Evolutionary conservation across 2,113 vertebrate species (phyloP), one percentile per base, ranked within the genome.

Genomic region (Pelusios castaneus): DNA sequence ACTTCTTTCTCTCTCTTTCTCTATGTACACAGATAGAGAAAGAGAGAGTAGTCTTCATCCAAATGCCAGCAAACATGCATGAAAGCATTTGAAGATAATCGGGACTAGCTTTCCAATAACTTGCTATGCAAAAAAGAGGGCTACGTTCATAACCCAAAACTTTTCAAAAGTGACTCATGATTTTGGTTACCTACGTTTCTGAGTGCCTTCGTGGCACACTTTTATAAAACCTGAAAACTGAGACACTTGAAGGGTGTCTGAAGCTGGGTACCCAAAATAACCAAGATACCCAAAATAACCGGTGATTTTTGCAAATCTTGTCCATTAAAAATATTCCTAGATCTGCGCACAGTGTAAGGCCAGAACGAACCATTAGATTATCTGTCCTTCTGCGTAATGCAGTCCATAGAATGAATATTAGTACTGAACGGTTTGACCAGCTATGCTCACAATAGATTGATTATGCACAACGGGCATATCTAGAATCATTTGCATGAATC

Each of bases 401-500:
- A 0, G 52, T 3, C 12, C 79, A n/a, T 49, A 88, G 82, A 55
- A 55, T 43, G 55, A 60, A 21, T 13, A 5, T 0, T 0, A 27
- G 54, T 0, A 1, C 56, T 45, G 63, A 76, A 67, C 24, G 16
- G 12, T 80, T 47, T 1, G 3, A 67, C 80, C 90, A 67, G 58
- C 78, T 43, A 31, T 5, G 0, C 84, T 89, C 1, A 0, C 63
- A 90, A 94, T 22, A 25, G 70, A 87, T 87, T 87, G 75, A 60
- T 77, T 52, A 47, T 55, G 79, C 81, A 56, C 21, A 14, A 93
- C 80, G 91, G 13, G 47, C n/a, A 47, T 81, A 83, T 85, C 94
- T 75, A 86, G 84, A 96, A 93, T 90, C 89, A 90, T 87, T 96
- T 91, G 54, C 0, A 41, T 93, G 85, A 89, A 91, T 97, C 84